These are phyloP conservation scores for Rhodinocichla rosea DNA, from an alignment of 2,113 vertebrate species.

Conservation along the genomic window DNA sequence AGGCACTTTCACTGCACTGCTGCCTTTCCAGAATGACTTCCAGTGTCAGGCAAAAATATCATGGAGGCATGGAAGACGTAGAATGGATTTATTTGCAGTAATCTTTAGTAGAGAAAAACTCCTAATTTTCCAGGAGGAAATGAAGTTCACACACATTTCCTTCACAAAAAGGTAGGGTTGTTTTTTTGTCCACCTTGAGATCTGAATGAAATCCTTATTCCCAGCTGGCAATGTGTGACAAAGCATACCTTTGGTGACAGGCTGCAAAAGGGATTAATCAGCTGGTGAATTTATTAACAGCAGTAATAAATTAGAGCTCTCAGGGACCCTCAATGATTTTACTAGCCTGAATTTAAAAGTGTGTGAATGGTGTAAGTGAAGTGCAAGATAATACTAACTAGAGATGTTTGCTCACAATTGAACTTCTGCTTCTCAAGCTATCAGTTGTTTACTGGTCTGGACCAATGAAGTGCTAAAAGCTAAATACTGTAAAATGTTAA, in stretches of 20 bases:
- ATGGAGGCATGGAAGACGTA: not conserved
- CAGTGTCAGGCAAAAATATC: not conserved
- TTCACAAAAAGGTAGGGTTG: not conserved
- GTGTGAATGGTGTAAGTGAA: not conserved
- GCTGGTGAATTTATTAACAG: not conserved
- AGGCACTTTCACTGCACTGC: not conserved
- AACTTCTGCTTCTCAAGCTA: slow-evolving; percentile 6
- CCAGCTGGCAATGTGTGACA: not conserved
- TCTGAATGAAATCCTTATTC: not conserved
- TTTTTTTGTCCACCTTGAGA: not conserved
- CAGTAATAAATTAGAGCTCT: not conserved
- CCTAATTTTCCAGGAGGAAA: not conserved
- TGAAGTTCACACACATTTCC: not conserved
- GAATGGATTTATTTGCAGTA: not conserved
- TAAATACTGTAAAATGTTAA: slow-evolving; percentile 66
- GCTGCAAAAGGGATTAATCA: not conserved
- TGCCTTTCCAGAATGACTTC: not conserved
- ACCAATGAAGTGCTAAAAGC: slow-evolving; percentile 57
- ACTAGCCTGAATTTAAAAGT: not conserved
- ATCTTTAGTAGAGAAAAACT: not conserved
- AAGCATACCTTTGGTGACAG: not conserved
- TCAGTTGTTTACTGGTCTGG: slow-evolving; percentile 53
- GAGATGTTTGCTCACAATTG: not conserved
- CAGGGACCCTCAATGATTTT: not conserved
- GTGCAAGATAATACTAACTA: not conserved